A percentile compares a stretch with the other conserved stretches of the same genome.
Evolutionary conservation across 2,888 invertebrate species (phyloP).

Genomic region (Masnerella sp.): DNA sequence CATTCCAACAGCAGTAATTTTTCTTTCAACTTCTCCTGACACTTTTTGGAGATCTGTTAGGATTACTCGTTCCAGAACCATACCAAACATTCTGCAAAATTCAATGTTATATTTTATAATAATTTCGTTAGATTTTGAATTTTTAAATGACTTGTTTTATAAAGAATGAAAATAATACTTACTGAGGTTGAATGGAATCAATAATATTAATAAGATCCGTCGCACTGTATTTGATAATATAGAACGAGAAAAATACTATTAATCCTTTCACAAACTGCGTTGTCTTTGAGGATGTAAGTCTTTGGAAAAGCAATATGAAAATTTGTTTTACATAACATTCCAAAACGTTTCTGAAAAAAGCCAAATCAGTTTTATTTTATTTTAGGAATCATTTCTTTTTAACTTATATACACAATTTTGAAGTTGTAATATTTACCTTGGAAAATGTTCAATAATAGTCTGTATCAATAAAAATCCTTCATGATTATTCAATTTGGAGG

Average conservation of each 20-base stretch:
- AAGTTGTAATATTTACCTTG: constrained; percentile 83
- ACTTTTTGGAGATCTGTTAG: constrained; percentile 93
- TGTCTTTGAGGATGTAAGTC: constrained; percentile 95
- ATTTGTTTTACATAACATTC: constrained; percentile 90
- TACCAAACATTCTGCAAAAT: constrained; percentile 90
- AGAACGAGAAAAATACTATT: constrained; percentile 94
- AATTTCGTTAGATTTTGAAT: too few relatives aligned
- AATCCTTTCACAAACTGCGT: constrained; percentile 95
- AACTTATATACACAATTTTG: too few relatives aligned
- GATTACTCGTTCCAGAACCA: constrained; percentile 95
- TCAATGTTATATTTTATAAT: constrained; percentile 11
- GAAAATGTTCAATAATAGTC: constrained; percentile 89
- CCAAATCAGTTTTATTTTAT: constrained; percentile 12
- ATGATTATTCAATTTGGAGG: constrained; percentile 96
- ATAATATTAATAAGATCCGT: constrained; percentile 86
- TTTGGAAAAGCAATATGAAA: constrained; percentile 94
- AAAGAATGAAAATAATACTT: too few relatives aligned
- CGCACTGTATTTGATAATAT: constrained; percentile 89
- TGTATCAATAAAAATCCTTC: constrained; percentile 96
- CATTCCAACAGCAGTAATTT: constrained; percentile 94
- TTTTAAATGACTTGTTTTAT: too few relatives aligned
- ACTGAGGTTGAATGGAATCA: constrained; percentile 92
- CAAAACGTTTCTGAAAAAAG: constrained; percentile 82
- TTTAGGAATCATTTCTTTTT: too few relatives aligned
- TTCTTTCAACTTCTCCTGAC: constrained; percentile 88